Evolutionary conservation across 2,888 invertebrate genomes (phyloP).

Genomic region (Tanaodytes sp.): DNA sequence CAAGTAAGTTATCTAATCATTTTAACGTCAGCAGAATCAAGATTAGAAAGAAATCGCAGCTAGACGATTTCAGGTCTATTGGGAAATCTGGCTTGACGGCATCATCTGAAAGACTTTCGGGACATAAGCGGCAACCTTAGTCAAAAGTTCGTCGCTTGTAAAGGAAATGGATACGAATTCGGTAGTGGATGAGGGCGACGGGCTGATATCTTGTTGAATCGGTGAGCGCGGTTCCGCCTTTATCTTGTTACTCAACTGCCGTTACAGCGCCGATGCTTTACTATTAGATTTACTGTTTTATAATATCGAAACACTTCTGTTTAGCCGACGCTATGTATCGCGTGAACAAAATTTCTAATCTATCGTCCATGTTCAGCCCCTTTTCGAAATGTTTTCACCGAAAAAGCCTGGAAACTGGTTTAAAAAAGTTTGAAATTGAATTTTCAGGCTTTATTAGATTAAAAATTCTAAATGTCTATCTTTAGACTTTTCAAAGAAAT

Average conservation of each 20-base stretch:
- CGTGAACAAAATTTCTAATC: no score
- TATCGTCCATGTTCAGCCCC: no score
- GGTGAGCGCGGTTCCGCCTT: constrained; percentile 65
- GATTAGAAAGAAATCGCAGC: constrained; percentile 46
- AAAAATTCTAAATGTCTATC: no score
- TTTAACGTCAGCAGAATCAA: constrained; percentile 48
- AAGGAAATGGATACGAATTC: constrained; percentile 47
- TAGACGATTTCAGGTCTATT: constrained; percentile 41
- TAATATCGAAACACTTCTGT: constrained; percentile 71
- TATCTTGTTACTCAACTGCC: constrained; percentile 71
- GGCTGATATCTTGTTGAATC: no score
- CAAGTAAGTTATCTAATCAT: constrained; percentile 41
- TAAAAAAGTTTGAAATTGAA: no score
- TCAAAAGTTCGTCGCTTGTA: constrained; percentile 48
- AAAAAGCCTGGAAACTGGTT: no score
- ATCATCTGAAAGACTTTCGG: constrained; percentile 46
- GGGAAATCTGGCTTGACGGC: constrained; percentile 46
- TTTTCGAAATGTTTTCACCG: no score
- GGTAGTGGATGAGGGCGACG: constrained; percentile 52
- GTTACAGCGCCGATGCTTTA: constrained; percentile 63
- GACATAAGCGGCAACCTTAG: constrained; percentile 38
- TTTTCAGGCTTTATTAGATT: no score
- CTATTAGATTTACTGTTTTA: constrained; percentile 68
- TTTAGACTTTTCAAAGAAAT: no score
- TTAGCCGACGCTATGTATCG: no score